These are phyloP conservation scores for Apostichopus japonicus DNA, from an alignment of 35 echinoderm and acorn worm species.

Conservation along the genomic window DNA sequence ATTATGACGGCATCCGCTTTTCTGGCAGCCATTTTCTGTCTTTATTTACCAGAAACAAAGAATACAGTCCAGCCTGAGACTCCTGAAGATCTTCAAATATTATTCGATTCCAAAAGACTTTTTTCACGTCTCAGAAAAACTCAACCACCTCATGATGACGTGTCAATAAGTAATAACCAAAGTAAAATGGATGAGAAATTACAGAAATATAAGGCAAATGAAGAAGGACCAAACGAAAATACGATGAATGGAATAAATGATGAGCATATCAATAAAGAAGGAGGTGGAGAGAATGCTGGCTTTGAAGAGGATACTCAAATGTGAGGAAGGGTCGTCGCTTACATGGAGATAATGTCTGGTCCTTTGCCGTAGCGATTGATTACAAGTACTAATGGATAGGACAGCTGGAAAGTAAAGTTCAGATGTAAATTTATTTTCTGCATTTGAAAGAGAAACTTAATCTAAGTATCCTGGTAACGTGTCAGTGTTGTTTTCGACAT, in stretches of 20 bases:
- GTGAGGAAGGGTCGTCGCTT: background rate
- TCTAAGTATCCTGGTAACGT: too few species aligned
- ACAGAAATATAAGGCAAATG: background rate
- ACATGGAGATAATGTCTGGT: too few species aligned
- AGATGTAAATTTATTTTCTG: too few species aligned
- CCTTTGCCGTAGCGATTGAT: too few species aligned
- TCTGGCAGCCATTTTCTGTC: background rate
- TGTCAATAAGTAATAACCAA: background rate
- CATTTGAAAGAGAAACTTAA: too few species aligned
- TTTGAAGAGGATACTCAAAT: background rate
- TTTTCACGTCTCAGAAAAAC: background rate
- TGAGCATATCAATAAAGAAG: background rate
- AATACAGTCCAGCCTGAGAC: conserved; percentile 34
- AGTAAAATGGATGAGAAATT: background rate
- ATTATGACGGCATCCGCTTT: conserved; percentile 19
- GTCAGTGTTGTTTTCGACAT: too few species aligned
- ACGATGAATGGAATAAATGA: background rate
- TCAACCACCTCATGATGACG: background rate
- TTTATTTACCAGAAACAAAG: conserved; percentile 23
- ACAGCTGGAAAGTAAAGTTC: too few species aligned
- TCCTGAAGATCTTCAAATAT: background rate
- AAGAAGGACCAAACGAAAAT: background rate
- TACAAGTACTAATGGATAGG: too few species aligned
- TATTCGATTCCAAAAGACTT: conserved; percentile 1
- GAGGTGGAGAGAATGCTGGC: background rate